Conservation (phyloP, 2,888 invertebrate species). For the Galeopsomyia nigrocyanea region DNA sequence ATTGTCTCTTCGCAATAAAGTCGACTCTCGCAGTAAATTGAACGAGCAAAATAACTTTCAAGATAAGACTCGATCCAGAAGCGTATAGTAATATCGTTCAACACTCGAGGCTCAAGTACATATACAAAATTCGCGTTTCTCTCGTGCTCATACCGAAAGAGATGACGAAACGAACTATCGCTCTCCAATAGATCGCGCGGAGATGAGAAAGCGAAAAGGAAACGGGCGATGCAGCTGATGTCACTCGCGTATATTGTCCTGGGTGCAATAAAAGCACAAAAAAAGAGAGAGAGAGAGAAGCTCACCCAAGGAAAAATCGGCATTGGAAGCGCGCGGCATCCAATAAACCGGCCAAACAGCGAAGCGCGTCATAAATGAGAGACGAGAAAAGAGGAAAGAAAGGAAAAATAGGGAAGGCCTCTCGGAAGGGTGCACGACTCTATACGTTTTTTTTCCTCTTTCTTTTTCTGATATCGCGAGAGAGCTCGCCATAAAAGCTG, state of each 20-base stretch:
- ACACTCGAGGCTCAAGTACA: slow-evolving; percentile 25
- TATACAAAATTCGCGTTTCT: slow-evolving; percentile 8
- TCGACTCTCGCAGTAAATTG: slow-evolving; percentile 23
- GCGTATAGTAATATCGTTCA: slow-evolving; percentile 13
- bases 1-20: not conserved
- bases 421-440: slow-evolving; percentile 21
- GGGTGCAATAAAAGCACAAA: slow-evolving; percentile 19
- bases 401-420: too few species aligned
- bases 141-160: not conserved
- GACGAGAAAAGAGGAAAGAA: slow-evolving; percentile 17
- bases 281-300: slow-evolving; percentile 7
- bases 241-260: not conserved
- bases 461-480: slow-evolving; percentile 19
- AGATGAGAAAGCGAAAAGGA: not conserved
- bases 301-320: slow-evolving; percentile 4
- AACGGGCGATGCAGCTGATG: slow-evolving; percentile 13
- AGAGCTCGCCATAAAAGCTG: slow-evolving; percentile 14
- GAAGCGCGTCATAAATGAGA: slow-evolving; percentile 37
- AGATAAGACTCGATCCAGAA: slow-evolving; percentile 28
- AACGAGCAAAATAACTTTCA: slow-evolving; percentile 26
- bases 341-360: slow-evolving; percentile 16
- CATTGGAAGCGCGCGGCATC: slow-evolving; percentile 7
- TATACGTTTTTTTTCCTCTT: slow-evolving; percentile 13
- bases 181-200: not conserved
- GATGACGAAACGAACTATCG: slow-evolving; percentile 20